A percentile compares a stretch with the other conserved stretches of the same genome.
Conservation (phyloP, 2,113 vertebrate species). For the Eurystomus gularis region DNA sequence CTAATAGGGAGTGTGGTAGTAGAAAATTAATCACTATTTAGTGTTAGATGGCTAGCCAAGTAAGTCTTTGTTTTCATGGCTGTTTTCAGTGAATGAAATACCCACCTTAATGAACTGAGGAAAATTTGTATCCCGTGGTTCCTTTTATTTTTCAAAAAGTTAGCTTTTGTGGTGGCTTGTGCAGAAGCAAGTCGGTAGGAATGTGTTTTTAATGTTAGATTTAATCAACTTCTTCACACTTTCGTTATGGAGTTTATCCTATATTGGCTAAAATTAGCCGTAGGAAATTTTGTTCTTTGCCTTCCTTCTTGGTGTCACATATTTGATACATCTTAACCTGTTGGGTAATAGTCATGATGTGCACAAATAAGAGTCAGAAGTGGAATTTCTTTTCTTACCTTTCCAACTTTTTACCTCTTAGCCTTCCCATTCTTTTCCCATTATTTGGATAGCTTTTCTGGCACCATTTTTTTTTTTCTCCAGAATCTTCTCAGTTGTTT, state of each 20-base stretch:
- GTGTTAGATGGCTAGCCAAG: constrained; percentile 74
- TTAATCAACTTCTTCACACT: constrained; percentile 7
- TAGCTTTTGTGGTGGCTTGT: neutral
- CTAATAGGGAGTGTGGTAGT: constrained; percentile 74
- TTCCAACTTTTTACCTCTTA: neutral
- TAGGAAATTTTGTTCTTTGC: neutral
- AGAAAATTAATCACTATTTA: constrained; percentile 83
- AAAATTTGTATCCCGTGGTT: neutral
- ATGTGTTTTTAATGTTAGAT: constrained; percentile 29
- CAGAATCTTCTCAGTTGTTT: neutral
- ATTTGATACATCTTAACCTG: neutral
- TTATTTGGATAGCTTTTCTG: neutral
- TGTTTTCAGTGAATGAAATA: constrained; percentile 62
- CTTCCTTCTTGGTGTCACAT: neutral
- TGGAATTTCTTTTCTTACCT: neutral
- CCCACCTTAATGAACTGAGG: constrained; percentile 30
- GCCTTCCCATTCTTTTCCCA: neutral
- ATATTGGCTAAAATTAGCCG: neutral
- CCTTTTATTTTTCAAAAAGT: constrained; percentile 17
- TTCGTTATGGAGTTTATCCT: neutral
- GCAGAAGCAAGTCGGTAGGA: neutral
- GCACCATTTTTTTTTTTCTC: neutral
- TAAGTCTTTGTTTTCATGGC: constrained; percentile 72
- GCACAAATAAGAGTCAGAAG: neutral
- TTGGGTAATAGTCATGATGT: neutral